Evolutionary conservation across 2,113 vertebrate genomes (phyloP).

Genomic region (Phocoena phocoena): DNA sequence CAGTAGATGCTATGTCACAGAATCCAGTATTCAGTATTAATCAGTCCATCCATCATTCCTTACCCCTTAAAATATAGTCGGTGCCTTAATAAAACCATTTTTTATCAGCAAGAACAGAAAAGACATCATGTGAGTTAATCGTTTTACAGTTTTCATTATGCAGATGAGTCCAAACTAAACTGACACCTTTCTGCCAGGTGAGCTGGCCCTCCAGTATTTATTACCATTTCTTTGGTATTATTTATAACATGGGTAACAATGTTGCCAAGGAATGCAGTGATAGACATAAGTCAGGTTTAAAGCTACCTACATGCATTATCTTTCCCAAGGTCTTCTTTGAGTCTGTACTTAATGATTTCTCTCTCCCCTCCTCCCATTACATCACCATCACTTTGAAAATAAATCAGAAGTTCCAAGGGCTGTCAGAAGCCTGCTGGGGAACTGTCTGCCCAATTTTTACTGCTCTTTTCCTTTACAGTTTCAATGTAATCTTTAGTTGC

Average conservation of each 20-base stretch:
- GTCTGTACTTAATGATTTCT: neutral
- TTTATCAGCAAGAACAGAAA: neutral
- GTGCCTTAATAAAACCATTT: neutral
- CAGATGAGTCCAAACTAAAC: neutral
- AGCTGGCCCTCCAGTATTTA: neutral
- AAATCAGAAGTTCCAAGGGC: constrained; percentile 24
- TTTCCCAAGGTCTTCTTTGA: neutral
- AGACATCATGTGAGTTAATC: neutral
- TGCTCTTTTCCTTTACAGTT: constrained; percentile 17
- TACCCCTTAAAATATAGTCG: neutral
- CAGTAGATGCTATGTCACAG: neutral
- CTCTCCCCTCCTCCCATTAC: neutral
- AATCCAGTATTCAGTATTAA: neutral
- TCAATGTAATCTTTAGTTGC: constrained; percentile 35
- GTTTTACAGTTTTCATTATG: neutral
- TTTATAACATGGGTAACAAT: neutral
- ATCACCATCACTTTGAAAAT: neutral
- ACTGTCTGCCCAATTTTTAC: constrained; percentile 13
- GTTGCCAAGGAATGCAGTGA: neutral
- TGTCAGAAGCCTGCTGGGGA: neutral
- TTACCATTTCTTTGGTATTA: neutral
- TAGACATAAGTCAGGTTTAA: neutral
- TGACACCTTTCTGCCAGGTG: neutral
- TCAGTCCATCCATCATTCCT: neutral
- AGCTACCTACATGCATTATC: neutral